Percentiles rank a stretch among this genome's conserved stretches.
Conservation (phyloP, 1,140 invertebrate genomes). For the Drosophila kanapiae region DNA sequence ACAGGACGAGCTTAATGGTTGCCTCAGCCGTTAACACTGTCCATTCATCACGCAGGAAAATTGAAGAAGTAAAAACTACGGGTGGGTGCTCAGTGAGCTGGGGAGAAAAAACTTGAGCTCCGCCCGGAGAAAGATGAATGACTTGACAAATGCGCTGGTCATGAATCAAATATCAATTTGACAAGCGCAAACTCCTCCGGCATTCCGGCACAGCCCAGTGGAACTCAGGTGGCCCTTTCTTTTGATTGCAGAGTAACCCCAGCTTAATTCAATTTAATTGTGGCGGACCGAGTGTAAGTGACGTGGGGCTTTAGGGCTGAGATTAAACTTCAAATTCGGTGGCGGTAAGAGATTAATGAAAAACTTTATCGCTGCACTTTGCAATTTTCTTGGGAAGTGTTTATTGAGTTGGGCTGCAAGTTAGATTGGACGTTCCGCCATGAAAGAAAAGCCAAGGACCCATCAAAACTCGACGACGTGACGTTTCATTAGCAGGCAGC, state of each 20-base stretch:
- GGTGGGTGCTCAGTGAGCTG: neutral
- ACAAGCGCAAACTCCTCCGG: conserved; percentile 64
- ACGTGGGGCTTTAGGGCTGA: conserved; percentile 37
- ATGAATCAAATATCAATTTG: conserved; percentile 85
- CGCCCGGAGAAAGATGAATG: conserved; percentile 76
- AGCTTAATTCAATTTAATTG: conserved; percentile 82
- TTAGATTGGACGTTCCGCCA: conserved; percentile 63
- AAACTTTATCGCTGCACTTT: conserved; percentile 62
- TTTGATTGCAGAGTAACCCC: conserved; percentile 22
- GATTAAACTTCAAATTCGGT: conserved; percentile 59
- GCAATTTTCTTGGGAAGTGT: conserved; percentile 51
- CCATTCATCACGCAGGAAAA: conserved; percentile 69
- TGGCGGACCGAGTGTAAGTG: conserved; percentile 70
- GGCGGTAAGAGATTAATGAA: conserved; percentile 66
- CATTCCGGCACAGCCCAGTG: neutral
- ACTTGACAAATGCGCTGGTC: conserved; percentile 83
- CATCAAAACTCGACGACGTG: conserved; percentile 78
- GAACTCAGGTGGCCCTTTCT: conserved; percentile 59
- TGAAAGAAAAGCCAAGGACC: conserved; percentile 30
- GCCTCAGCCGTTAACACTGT: conserved; percentile 51
- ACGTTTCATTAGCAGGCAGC: conserved; percentile 71
- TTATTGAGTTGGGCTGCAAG: conserved; percentile 76
- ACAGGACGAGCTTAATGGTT: conserved; percentile 52
- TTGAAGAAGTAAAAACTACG: conserved; percentile 20
- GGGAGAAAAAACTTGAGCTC: conserved; percentile 27